Percentiles rank a stretch among this genome's conserved stretches.
These are phyloP conservation scores for Acanthosoma haemorrhoidale DNA, from an alignment of 2,888 invertebrate genomes.

Conservation along the genomic window DNA sequence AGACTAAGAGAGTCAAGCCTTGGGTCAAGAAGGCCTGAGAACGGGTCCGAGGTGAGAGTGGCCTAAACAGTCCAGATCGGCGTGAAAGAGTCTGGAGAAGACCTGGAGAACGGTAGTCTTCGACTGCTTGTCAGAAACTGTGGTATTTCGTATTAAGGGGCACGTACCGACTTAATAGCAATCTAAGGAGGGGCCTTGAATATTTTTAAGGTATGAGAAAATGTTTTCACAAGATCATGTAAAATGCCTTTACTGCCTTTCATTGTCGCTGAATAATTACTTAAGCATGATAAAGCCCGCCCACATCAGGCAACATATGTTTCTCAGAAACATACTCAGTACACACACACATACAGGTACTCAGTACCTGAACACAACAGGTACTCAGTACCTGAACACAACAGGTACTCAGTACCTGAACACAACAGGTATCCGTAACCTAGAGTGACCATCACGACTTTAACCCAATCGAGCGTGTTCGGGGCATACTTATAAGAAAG, in stretches of 20 bases:
- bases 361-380: no score
- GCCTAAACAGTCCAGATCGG: background rate
- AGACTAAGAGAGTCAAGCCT: background rate
- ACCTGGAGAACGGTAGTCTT: background rate
- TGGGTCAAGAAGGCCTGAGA: background rate
- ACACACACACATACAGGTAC: no score
- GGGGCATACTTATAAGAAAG: no score
- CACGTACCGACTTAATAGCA: background rate
- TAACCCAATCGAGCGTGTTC: no score
- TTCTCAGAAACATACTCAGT: no score
- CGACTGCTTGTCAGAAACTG: background rate
- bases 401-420: no score
- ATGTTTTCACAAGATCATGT: background rate
- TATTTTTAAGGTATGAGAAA: background rate
- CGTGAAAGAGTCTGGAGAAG: slow-evolving; percentile 1
- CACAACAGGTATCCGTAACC: no score
- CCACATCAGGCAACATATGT: no score
- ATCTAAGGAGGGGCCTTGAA: background rate
- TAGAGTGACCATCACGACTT: no score
- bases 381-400: no score
- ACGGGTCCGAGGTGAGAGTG: background rate
- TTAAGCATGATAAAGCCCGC: background rate
- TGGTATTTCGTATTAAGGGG: background rate
- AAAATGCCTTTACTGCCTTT: background rate
- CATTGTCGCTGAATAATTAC: background rate